Percentiles rank a stretch among this genome's conserved stretches.
Conservation (phyloP, 2,888 invertebrate species). For the Troides aeacus region DNA sequence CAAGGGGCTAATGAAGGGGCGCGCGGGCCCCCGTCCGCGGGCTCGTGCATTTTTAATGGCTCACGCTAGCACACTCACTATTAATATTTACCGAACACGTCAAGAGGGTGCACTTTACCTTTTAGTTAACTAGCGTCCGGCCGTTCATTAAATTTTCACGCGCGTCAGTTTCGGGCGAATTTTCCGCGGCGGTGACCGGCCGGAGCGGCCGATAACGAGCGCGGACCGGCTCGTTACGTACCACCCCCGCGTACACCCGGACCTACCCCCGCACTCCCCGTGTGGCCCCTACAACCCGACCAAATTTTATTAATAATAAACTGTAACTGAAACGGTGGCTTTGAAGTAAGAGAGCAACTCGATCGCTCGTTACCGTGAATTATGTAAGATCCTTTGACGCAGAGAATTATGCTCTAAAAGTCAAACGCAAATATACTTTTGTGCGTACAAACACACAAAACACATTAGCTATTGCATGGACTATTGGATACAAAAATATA, state of each 20-base stretch:
- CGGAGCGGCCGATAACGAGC: constrained; percentile 51
- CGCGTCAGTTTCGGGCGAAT: constrained; percentile 80
- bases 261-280: constrained; percentile 33
- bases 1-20: constrained; percentile 67
- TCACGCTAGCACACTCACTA: constrained; percentile 77
- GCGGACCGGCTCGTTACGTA: constrained; percentile 64
- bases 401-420: constrained; percentile 56
- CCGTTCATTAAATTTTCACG: constrained; percentile 81
- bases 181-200: constrained; percentile 78
- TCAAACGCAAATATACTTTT: constrained; percentile 32
- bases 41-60: constrained; percentile 79
- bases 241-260: constrained; percentile 32
- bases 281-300: constrained; percentile 52
- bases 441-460: not conserved
- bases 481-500: not conserved
- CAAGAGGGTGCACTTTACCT: constrained; percentile 81
- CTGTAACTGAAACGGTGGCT: constrained; percentile 76
- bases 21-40: constrained; percentile 64
- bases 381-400: constrained; percentile 76
- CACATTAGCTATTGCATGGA: not conserved
- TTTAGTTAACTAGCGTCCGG: constrained; percentile 81
- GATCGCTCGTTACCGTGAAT: constrained; percentile 76
- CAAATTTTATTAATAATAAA: constrained; percentile 80
- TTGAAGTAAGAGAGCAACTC: constrained; percentile 74
- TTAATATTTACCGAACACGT: constrained; percentile 81